phyloP scores from a whole-genome alignment of 2,888 invertebrate genomes.

The Lathronympha strigana region DNA sequence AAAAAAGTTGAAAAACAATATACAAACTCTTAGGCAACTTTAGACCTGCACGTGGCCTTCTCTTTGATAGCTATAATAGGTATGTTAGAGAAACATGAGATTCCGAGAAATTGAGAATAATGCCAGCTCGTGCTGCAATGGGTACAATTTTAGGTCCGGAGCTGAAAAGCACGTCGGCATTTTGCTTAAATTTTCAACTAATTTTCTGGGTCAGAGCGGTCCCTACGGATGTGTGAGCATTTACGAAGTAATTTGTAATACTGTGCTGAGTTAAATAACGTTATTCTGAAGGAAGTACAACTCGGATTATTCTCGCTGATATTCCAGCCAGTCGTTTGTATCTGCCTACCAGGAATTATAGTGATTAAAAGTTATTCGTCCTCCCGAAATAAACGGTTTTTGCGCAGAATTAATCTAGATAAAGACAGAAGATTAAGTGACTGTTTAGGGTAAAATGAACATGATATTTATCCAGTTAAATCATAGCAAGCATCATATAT shows the following conservation, averaged over 20 bases:
- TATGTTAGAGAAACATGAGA: not conserved
- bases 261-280: slow-evolving; percentile 7
- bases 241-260: slow-evolving; percentile 20
- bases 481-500: not conserved
- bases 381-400: slow-evolving; percentile 1
- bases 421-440: slow-evolving; percentile 8
- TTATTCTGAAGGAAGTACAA: slow-evolving; percentile 7
- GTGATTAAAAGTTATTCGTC: not conserved
- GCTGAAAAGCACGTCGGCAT: slow-evolving; percentile 21
- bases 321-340: not conserved
- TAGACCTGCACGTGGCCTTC: too few species aligned
- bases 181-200: slow-evolving; percentile 46
- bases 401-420: not conserved
- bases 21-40: too few species aligned
- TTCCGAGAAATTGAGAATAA: not conserved
- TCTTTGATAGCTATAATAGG: not conserved
- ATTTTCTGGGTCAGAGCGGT: slow-evolving; percentile 47
- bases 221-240: slow-evolving; percentile 23
- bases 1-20: too few species aligned
- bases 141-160: slow-evolving; percentile 11
- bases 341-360: not conserved
- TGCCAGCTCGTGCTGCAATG: slow-evolving; percentile 3
- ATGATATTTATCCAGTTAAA: not conserved
- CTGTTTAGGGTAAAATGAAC: slow-evolving; percentile 15
- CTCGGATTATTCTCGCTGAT: not conserved